phyloP scores from a whole-genome alignment of 2,797 vertebrate genomes.

The Gymnopithys bicolor region DNA sequence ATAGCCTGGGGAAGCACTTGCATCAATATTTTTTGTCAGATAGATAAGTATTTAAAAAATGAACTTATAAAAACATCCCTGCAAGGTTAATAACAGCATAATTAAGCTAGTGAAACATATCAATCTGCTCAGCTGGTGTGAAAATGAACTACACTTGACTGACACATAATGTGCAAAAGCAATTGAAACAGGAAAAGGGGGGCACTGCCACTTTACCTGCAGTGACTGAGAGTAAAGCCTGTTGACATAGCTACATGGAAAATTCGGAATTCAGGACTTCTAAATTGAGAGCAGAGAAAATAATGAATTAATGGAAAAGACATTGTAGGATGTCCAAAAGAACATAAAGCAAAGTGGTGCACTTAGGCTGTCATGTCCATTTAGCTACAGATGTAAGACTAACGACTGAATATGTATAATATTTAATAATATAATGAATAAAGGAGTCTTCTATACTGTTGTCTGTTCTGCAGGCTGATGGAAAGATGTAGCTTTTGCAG shows the following conservation, averaged over 20 bases:
- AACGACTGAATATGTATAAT: background rate
- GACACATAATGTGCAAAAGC: background rate
- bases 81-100: background rate
- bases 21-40: background rate
- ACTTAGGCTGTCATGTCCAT: background rate
- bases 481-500: background rate
- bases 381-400: background rate
- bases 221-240: background rate
- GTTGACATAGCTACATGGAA: background rate
- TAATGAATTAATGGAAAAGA: background rate
- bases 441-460: background rate
- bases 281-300: background rate
- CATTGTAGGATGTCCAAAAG: background rate
- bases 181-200: background rate
- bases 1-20: background rate
- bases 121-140: background rate
- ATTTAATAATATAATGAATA: background rate
- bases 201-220: background rate
- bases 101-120: background rate
- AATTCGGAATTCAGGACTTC: background rate
- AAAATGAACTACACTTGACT: background rate
- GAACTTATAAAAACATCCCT: background rate
- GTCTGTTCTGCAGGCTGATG: background rate
- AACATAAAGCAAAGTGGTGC: background rate
- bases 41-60: background rate